phyloP scores from a whole-genome alignment of 2,888 invertebrate genomes.

The Phengaris alcon region DNA sequence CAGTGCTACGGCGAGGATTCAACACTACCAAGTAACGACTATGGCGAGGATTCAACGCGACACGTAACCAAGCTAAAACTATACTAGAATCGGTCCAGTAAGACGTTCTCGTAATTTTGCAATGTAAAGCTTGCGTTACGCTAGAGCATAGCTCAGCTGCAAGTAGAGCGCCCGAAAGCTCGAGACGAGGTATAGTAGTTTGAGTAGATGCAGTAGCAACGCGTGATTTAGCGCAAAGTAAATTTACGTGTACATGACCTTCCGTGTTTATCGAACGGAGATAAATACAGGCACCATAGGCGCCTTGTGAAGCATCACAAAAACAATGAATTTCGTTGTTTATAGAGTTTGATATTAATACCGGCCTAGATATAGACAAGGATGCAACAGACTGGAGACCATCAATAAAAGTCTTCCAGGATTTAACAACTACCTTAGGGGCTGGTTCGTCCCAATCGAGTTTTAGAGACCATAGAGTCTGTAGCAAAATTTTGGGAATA shows the following conservation, averaged over 20 bases:
- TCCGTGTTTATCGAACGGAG: too few relatives aligned
- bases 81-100: not conserved
- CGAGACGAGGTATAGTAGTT: not conserved
- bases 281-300: not conserved
- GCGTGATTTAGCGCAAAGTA: too few relatives aligned
- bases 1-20: too few relatives aligned
- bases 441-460: slow-evolving; percentile 17
- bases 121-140: not conserved
- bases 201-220: too few relatives aligned
- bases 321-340: slow-evolving; percentile 11
- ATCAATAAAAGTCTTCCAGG: not conserved
- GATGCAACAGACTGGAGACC: not conserved
- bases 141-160: not conserved
- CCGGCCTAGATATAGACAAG: not conserved
- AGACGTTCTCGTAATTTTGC: not conserved
- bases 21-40: too few relatives aligned
- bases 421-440: not conserved
- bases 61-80: not conserved
- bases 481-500: not conserved
- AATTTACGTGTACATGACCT: too few relatives aligned
- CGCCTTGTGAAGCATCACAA: not conserved
- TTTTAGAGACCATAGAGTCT: not conserved
- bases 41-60: too few relatives aligned
- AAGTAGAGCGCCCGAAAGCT: not conserved
- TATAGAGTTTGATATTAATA: not conserved